Base-by-base conservation (phyloP, 35 echinoderm and acorn worm genomes). In the Stichopus chloronotus region DNA sequence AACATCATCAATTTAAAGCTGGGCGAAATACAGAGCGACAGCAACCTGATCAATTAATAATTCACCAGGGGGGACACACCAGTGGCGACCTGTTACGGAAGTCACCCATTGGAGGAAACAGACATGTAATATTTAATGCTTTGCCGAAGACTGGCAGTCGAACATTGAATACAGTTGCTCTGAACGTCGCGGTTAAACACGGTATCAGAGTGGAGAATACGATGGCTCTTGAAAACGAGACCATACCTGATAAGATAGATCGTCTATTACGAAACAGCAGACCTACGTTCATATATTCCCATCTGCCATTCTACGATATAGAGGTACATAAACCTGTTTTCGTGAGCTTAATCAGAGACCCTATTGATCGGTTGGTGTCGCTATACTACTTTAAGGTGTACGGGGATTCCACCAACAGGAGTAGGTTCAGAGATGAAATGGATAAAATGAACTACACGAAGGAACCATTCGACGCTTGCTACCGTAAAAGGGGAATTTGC, bases 351-450 rank as follows among this genome's bases (percentile, higher is more conserved):
- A n/a, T 91, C 4, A 19, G 90, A 58, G 90, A 91, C 19, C 90
- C 90, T 57, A 25, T 91, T 17, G 90, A 91, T 7, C 43, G 90
- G 78, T 43, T 91, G 2, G 56, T 79, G 22, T 91, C 90, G 43
- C 76, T 91, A 19, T 77, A 78, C 57, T 91, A 91, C 55, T 91
- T 91, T 65, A 91, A 91, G 72, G 25, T 77, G 4, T 91, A 25
- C 22, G 90, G 90, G 19, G 90, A 91, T 19, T 78, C 72, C 16
- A 63, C 87, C 8, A 43, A 59, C 20, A 23, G 19, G n/a, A 61
- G 87, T 71, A 19, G 7, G 16, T 89, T 60, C 57, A 59, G 87
- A 16, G 87, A 58, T 13, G 61, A 71, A 72, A 89, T 89, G 87
- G 59, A 89, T 8, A 52, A 52, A 6, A 89, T 53, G 87, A 89